These are phyloP conservation scores for Ascidia mentula DNA, from an alignment of 23 tunicate genomes.

Conservation along the genomic window DNA sequence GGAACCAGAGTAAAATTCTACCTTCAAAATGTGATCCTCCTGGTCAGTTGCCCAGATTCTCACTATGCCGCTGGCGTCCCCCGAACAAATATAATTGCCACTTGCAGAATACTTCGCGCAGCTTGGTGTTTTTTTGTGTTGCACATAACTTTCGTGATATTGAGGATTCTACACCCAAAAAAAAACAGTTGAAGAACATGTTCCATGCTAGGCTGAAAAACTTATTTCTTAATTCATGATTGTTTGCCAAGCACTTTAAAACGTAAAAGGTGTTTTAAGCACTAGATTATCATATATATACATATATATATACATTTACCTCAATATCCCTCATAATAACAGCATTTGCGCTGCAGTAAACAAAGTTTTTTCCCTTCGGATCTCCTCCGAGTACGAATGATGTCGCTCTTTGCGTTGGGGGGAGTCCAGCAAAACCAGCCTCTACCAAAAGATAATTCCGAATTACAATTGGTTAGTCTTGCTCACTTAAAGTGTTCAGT, in stretches of 20 bases:
- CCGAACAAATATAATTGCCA: conserved; percentile 87
- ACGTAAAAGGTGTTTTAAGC: neutral
- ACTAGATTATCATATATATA: neutral
- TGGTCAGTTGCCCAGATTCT: conserved; percentile 74
- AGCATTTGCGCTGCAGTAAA: conserved; percentile 55
- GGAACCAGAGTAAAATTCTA: too few relatives aligned
- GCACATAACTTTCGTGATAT: conserved; percentile 33
- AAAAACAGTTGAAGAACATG: neutral
- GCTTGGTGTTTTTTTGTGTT: conserved; percentile 57
- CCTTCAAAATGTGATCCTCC: conserved; percentile 47
- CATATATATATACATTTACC: neutral
- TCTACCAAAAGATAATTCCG: too few relatives aligned
- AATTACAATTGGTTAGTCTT: too few relatives aligned
- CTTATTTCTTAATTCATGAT: neutral
- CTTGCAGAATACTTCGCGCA: conserved; percentile 79
- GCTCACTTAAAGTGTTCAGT: too few relatives aligned
- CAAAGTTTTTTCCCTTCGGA: conserved; percentile 79
- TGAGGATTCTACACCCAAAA: conserved; percentile 39
- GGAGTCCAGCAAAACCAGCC: conserved; percentile 54
- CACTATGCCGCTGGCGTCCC: conserved; percentile 69
- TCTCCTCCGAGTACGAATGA: conserved; percentile 68
- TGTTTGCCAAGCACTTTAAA: neutral
- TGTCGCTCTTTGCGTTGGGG: conserved; percentile 52
- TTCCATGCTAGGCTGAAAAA: neutral
- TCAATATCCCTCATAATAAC: conserved; percentile 83